A percentile compares a stretch with the other conserved stretches of the same genome.
Conservation (phyloP, 2,113 vertebrate species). For the Nyctereutes procyonoides region DNA sequence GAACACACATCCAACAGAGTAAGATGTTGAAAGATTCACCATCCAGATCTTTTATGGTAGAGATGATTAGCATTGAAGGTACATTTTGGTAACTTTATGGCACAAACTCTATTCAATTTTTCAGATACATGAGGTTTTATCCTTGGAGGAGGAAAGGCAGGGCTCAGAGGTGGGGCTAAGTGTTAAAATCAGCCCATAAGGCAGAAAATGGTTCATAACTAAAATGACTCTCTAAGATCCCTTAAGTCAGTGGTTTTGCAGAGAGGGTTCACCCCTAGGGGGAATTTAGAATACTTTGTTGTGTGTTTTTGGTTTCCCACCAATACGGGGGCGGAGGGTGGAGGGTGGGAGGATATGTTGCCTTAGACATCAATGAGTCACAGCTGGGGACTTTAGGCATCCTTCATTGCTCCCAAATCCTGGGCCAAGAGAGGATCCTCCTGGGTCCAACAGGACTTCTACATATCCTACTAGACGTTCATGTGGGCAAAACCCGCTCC, state of each 20-base stretch:
- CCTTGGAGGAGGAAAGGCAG: background rate
- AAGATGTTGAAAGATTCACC: background rate
- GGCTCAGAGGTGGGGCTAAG: background rate
- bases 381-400: background rate
- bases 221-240: background rate
- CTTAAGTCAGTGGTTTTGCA: background rate
- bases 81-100: background rate
- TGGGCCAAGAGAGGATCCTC: background rate
- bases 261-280: background rate
- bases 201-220: background rate
- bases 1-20: background rate
- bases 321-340: too few relatives aligned
- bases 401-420: background rate
- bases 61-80: background rate
- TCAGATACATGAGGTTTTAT: background rate
- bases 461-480: background rate
- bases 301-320: background rate
- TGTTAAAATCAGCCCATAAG: background rate
- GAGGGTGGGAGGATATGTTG: too few relatives aligned
- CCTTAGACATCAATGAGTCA: background rate
- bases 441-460: rapidly evolving
- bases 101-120: background rate
- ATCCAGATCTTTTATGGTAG: background rate
- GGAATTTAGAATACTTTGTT: background rate
- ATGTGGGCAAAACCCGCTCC: background rate